Conservation (phyloP, 2,888 invertebrate species). For the Microctonus aethiopoides region DNA sequence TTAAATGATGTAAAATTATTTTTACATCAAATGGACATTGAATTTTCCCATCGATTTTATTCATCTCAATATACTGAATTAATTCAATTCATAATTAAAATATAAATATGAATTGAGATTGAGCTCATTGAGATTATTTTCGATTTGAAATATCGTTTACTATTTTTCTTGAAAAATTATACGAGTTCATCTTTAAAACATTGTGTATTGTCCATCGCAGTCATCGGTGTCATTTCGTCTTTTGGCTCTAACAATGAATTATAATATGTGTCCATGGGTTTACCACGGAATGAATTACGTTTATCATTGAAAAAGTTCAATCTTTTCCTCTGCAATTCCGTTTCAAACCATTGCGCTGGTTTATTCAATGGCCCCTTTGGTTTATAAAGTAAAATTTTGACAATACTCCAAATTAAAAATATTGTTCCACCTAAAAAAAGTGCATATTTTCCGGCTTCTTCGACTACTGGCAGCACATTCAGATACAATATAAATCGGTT, state of each 20-base stretch:
- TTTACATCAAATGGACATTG: not conserved
- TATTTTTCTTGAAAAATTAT: conserved; percentile 19
- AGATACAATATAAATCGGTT: conserved; percentile 79
- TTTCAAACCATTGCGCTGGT: conserved; percentile 53
- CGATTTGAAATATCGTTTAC: not conserved
- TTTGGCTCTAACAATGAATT: conserved; percentile 61
- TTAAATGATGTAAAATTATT: not conserved
- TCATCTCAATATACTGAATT: not conserved
- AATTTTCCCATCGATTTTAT: not conserved
- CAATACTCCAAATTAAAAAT: conserved; percentile 69
- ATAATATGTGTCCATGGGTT: conserved; percentile 66
- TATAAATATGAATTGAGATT: not conserved
- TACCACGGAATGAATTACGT: conserved; percentile 51
- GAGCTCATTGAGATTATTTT: not conserved
- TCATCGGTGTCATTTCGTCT: conserved; percentile 43
- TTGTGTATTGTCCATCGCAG: conserved; percentile 42
- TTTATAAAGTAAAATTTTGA: conserved; percentile 56
- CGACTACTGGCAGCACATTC: conserved; percentile 76
- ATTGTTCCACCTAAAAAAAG: conserved; percentile 69
- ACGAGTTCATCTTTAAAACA: conserved; percentile 43
- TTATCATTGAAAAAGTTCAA: conserved; percentile 54
- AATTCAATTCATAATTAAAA: not conserved
- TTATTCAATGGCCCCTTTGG: conserved; percentile 41
- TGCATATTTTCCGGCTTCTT: conserved; percentile 71
- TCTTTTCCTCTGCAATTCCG: conserved; percentile 55